Base-by-base conservation (phyloP, 35 echinoderm and acorn worm species). In the Apostichopus parvimensis region DNA sequence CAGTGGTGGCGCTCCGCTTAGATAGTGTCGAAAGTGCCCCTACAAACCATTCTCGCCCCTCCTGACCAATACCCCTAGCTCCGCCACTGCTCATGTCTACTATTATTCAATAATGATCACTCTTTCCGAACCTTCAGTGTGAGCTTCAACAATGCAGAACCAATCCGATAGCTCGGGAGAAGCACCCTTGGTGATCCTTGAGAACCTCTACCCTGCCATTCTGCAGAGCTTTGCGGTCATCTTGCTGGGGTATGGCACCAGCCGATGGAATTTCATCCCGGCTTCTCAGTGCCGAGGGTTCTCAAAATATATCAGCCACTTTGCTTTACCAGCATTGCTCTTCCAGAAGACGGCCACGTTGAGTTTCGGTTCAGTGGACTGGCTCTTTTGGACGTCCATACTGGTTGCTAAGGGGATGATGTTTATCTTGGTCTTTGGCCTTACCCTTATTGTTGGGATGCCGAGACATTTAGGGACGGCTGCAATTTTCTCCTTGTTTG, bases 151-250 rank as follows among this genome's bases (percentile, higher is more conserved):
- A 14, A 68, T 68, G 64, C 64, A 68, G 9, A 68, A 68, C 9
- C 64, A 4, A 8, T 68, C 64, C 18, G 64, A 68, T 68, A 68
- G 64, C 64, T 68, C 64, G 11, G 11, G 5, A 18, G 64, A 91
- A 6, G 72, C 56, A 24, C 79, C 94, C 6, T 55, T 87, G 12
- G 72, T 88, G 1, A 76, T 93, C 73, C 95, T 98, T 21, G 34
- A 95, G 13, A 93, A 98, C 34, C 83, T 98, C 53, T 94, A 93
- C 57, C 96, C 96, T 7, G 94, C 96, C 23, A 90, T 98, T 25
- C 17, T 98, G 13, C 81, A 98, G 88, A 92, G 94, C 72, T 98
- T 98, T 52, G 77, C 81, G 6, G 90, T 98, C 92, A 98, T 98
- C 11, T 84, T 98, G 6, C 70, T 93, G 1, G 96, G 96, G 25